A percentile compares a stretch with the other conserved stretches of the same genome.
Evolutionary conservation across 2,113 vertebrate species (phyloP).

Genomic region (Stigmatopora argus): DNA sequence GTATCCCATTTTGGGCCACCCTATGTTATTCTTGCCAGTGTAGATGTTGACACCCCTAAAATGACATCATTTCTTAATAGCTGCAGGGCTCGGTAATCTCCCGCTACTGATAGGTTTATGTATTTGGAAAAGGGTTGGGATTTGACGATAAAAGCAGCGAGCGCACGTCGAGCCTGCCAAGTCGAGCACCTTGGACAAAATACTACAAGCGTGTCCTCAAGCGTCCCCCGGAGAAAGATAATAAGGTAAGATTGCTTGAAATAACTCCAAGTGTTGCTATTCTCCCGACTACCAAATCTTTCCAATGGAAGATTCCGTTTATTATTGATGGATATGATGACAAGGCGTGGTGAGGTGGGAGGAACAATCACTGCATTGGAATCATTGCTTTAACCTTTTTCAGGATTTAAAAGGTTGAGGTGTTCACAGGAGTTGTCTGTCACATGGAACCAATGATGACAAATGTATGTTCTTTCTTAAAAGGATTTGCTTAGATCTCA

Average conservation of each 20-base stretch:
- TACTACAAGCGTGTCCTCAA: neutral
- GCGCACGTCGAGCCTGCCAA: neutral
- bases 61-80: slow-evolving; percentile 35
- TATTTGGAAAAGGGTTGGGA: slow-evolving; percentile 49
- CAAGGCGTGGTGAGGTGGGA: no score
- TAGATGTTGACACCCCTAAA: neutral
- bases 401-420: neutral
- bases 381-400: neutral
- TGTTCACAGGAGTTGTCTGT: neutral
- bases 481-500: neutral
- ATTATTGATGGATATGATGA: neutral
- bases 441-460: neutral
- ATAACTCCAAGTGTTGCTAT: no score
- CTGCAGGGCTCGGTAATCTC: slow-evolving; percentile 4
- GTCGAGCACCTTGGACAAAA: slow-evolving; percentile 4
- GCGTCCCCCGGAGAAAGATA: slow-evolving; percentile 8
- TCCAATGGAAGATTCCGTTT: neutral
- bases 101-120: slow-evolving; percentile 47
- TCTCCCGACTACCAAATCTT: neutral
- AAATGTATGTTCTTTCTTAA: neutral
- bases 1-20: neutral
- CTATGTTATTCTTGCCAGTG: neutral
- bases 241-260: slow-evolving; percentile 36
- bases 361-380: neutral
- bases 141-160: slow-evolving; percentile 51